Evolutionary conservation across 2,888 invertebrate genomes (phyloP).

Genomic region (Craniophora ligustri): DNA sequence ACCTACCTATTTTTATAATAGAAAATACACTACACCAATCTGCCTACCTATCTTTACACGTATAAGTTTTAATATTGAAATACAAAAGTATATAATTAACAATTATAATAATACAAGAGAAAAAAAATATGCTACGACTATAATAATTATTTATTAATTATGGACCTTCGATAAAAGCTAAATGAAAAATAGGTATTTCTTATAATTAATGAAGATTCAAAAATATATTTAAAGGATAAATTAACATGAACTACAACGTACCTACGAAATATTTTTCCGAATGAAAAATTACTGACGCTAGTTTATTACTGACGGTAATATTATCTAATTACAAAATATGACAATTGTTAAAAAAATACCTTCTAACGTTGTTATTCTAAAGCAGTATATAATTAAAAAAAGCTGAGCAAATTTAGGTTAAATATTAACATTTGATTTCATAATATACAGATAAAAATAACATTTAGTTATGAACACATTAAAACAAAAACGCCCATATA

Average conservation of each 20-base stretch:
- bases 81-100: too few relatives aligned
- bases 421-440: not conserved
- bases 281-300: not conserved
- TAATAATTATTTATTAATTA: too few relatives aligned
- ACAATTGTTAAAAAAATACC: not conserved
- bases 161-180: not conserved
- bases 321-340: conserved; percentile 17
- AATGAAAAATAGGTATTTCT: too few relatives aligned
- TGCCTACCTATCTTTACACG: too few relatives aligned
- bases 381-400: not conserved
- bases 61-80: too few relatives aligned
- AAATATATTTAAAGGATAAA: not conserved
- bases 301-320: not conserved
- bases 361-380: too few relatives aligned
- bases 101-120: too few relatives aligned
- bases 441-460: conserved; percentile 16
- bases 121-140: too few relatives aligned
- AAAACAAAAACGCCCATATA: conserved; percentile 16
- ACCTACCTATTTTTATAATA: not conserved
- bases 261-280: too few relatives aligned
- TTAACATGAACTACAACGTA: not conserved
- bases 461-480: conserved; percentile 5
- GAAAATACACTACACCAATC: not conserved
- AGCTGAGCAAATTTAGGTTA: not conserved
- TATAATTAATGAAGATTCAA: not conserved